Evolutionary conservation across 2,888 invertebrate genomes (phyloP).

Genomic region (Limulus polyphemus): DNA sequence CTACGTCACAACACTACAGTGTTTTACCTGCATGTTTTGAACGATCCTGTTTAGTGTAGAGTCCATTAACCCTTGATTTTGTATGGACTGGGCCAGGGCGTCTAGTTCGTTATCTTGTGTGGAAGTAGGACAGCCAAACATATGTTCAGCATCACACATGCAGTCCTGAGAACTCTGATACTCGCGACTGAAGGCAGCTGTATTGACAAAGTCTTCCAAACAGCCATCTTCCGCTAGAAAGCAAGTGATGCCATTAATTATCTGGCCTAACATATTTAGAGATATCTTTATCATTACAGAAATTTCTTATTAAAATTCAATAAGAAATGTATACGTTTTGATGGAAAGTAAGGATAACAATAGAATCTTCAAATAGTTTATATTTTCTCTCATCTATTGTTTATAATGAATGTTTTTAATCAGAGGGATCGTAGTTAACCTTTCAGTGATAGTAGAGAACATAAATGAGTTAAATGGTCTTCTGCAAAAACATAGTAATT

Average conservation of each 20-base stretch:
- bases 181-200: constrained; percentile 84
- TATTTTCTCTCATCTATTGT: too few relatives aligned
- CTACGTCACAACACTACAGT: background rate
- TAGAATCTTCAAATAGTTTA: too few relatives aligned
- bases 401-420: too few relatives aligned
- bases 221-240: constrained; percentile 68
- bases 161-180: constrained; percentile 87
- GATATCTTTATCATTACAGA: background rate
- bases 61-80: constrained; percentile 32
- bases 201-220: constrained; percentile 80
- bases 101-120: constrained; percentile 31
- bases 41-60: constrained; percentile 54
- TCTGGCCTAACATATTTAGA: background rate
- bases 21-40: constrained; percentile 35
- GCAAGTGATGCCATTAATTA: background rate
- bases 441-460: too few relatives aligned
- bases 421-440: too few relatives aligned
- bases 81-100: constrained; percentile 33
- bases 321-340: too few relatives aligned
- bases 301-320: background rate
- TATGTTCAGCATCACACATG: constrained; percentile 96
- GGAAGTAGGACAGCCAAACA: constrained; percentile 66
- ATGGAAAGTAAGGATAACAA: too few relatives aligned
- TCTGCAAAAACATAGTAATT: too few relatives aligned
- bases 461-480: too few relatives aligned